Percentiles rank a stretch among this genome's conserved stretches.
Conservation (phyloP, 2,888 invertebrate species). For the Oligia latruncula region DNA sequence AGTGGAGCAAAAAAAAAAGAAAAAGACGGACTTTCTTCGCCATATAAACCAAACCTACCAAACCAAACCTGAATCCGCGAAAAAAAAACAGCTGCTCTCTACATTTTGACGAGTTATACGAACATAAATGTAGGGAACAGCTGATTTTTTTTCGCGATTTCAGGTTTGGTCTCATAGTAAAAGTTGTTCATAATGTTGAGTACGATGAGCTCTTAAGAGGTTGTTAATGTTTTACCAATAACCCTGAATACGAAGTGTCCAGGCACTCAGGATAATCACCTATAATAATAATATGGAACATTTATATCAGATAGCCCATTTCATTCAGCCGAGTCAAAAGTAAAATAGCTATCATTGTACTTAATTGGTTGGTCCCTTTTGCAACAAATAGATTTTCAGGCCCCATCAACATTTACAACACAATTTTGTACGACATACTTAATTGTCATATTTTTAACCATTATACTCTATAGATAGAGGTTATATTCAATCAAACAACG, state of each 20-base stretch:
- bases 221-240: too few species aligned
- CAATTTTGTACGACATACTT: not conserved
- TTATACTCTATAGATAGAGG: not conserved
- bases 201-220: too few species aligned
- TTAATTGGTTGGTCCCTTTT: constrained; percentile 26
- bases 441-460: not conserved
- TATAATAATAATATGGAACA: constrained; percentile 16
- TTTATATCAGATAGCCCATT: constrained; percentile 10
- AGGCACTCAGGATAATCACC: constrained; percentile 14
- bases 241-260: not conserved
- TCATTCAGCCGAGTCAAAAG: constrained; percentile 8
- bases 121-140: too few species aligned
- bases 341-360: constrained; percentile 18
- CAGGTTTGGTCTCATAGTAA: too few species aligned
- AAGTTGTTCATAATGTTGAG: too few species aligned
- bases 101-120: too few species aligned
- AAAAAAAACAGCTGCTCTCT: too few species aligned
- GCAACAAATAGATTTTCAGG: constrained; percentile 8
- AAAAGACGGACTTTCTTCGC: too few species aligned
- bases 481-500: not conserved
- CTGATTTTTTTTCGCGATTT: too few species aligned
- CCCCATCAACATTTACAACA: not conserved
- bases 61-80: too few species aligned
- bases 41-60: too few species aligned
- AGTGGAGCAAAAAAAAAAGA: too few species aligned